phyloP scores from a whole-genome alignment of 2,797 vertebrate species.

The Salmo trutta region DNA sequence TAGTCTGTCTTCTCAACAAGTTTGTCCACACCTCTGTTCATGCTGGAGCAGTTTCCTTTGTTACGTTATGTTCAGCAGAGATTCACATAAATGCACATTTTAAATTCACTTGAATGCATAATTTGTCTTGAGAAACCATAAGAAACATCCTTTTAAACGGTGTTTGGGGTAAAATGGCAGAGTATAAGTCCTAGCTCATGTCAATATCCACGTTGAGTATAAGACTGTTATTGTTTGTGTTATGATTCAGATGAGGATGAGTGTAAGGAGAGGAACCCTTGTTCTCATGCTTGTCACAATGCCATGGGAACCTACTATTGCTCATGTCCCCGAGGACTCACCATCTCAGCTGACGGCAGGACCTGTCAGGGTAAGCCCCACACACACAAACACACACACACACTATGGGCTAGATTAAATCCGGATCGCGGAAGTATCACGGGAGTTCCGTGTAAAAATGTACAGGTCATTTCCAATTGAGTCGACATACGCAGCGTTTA shows the following conservation, averaged over 20 bases:
- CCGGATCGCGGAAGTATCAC: no score
- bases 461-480: no score
- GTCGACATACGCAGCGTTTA: no score
- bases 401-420: no score
- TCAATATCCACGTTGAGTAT: neutral
- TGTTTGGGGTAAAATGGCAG: neutral
- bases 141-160: neutral
- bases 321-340: conserved; percentile 89
- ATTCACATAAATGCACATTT: neutral
- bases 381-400: neutral
- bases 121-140: neutral
- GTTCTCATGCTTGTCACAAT: conserved; percentile 93
- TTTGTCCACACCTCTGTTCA: neutral
- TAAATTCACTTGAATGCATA: no score
- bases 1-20: neutral
- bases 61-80: neutral
- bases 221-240: neutral
- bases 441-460: no score
- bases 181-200: neutral
- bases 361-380: conserved; percentile 87
- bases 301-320: conserved; percentile 91
- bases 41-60: neutral
- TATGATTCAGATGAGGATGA: conserved; percentile 88
- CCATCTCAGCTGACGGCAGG: conserved; percentile 90
- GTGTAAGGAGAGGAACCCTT: conserved; percentile 83